phyloP scores from a whole-genome alignment of 2,113 vertebrate species.

The Phylloscopus trochilus region DNA sequence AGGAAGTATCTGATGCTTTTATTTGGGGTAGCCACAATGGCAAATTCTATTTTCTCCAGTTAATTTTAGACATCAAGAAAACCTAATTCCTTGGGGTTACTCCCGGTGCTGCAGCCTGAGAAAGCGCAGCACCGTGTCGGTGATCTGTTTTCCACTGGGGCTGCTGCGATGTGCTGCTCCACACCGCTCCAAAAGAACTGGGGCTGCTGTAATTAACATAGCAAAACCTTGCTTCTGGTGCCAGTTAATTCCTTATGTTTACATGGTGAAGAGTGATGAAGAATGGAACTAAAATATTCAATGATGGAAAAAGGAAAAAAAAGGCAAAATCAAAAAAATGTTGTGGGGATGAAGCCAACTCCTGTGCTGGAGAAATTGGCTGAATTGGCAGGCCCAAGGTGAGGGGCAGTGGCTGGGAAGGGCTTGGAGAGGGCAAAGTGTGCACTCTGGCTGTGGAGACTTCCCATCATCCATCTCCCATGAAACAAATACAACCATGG shows the following conservation, averaged over 20 bases:
- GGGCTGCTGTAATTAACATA: constrained; percentile 72
- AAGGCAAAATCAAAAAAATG: not conserved
- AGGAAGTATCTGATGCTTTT: not conserved
- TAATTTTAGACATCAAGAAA: constrained; percentile 32
- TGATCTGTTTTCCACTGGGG: constrained; percentile 60
- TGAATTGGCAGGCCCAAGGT: not conserved
- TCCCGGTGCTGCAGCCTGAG: not conserved
- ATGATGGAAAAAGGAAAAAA: not conserved
- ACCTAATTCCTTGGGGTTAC: constrained; percentile 9
- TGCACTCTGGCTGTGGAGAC: not conserved
- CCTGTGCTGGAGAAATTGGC: not conserved
- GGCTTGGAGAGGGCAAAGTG: not conserved
- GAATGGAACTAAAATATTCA: constrained; percentile 52
- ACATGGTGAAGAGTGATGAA: constrained; percentile 11
- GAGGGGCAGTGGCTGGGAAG: not conserved
- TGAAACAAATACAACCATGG: not conserved
- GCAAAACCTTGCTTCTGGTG: constrained; percentile 67
- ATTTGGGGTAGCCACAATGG: not conserved
- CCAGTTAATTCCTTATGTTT: constrained; percentile 64
- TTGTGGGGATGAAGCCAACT: not conserved
- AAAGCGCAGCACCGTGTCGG: not conserved
- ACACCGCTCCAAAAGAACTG: constrained; percentile 50
- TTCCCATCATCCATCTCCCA: not conserved
- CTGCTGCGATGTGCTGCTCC: constrained; percentile 17
- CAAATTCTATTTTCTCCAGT: not conserved